Conservation (phyloP, 2,797 vertebrate species). For the Limosa lapponica region DNA sequence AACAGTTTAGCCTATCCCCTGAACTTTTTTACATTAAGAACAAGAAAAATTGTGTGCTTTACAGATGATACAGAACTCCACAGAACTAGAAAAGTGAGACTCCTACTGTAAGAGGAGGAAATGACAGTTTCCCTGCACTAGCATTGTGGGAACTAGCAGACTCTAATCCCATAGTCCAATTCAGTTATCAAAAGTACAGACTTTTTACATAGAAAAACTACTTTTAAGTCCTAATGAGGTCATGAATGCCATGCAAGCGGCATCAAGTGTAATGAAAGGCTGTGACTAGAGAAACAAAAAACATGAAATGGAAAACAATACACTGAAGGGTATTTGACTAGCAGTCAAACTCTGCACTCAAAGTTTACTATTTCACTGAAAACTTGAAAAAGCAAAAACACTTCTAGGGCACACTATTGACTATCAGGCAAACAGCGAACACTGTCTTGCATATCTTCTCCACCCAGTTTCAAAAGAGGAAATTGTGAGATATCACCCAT, state of each 20-base stretch:
- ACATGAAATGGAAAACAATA: neutral
- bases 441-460: neutral
- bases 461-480: neutral
- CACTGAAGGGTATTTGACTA: neutral
- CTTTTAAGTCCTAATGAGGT: neutral
- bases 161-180: neutral
- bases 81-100: neutral
- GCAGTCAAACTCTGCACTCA: neutral
- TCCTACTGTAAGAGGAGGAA: neutral
- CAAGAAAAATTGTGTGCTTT: neutral
- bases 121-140: neutral
- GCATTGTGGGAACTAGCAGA: neutral
- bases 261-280: neutral
- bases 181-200: neutral
- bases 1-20: neutral
- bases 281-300: neutral
- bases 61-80: neutral
- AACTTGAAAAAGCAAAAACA: neutral
- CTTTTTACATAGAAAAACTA: neutral
- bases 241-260: neutral
- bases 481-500: neutral
- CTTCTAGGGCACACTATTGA: neutral
- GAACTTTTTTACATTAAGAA: neutral
- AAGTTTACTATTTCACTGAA: constrained; percentile 16
- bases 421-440: neutral